A percentile compares a stretch with the other conserved stretches of the same genome.
phyloP scores from a whole-genome alignment of 2,888 invertebrate genomes.

The Trichopoda pennipes region DNA sequence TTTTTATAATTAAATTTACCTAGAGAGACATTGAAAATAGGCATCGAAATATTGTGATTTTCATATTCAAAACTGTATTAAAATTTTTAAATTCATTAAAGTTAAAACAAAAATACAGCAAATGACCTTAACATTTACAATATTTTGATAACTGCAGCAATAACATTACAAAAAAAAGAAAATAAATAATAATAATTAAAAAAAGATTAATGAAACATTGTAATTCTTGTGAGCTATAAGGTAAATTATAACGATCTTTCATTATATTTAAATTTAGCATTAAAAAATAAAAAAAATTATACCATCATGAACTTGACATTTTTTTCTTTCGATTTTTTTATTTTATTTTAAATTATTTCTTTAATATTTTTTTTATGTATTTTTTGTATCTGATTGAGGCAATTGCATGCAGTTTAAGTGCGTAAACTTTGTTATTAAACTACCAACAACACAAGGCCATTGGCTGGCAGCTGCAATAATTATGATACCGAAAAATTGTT shows the following conservation, averaged over 20 bases:
- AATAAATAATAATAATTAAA: too few species aligned
- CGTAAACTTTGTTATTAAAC: slow-evolving; percentile 40
- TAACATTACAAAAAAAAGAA: too few species aligned
- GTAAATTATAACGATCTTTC: not conserved
- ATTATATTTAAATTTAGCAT: slow-evolving; percentile 7
- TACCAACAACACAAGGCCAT: slow-evolving; percentile 53
- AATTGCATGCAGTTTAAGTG: slow-evolving; percentile 58
- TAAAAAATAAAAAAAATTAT: slow-evolving; percentile 7
- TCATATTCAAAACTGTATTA: too few species aligned
- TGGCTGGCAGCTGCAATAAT: slow-evolving; percentile 23
- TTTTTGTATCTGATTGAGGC: slow-evolving; percentile 43
- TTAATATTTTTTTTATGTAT: not conserved
- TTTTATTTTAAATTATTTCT: not conserved
- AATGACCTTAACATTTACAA: too few species aligned
- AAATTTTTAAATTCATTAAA: too few species aligned
- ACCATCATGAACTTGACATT: slow-evolving; percentile 64
- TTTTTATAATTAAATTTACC: too few species aligned
- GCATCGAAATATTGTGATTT: too few species aligned
- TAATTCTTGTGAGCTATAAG: not conserved
- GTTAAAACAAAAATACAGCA: too few species aligned
- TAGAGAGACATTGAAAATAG: too few species aligned
- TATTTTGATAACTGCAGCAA: too few species aligned
- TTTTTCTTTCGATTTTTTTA: slow-evolving; percentile 19
- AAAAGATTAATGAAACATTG: not conserved
- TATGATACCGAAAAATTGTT: slow-evolving; percentile 6